Evolutionary conservation across 2,113 vertebrate species (phyloP).

Genomic region (Puntigrus tetrazona): DNA sequence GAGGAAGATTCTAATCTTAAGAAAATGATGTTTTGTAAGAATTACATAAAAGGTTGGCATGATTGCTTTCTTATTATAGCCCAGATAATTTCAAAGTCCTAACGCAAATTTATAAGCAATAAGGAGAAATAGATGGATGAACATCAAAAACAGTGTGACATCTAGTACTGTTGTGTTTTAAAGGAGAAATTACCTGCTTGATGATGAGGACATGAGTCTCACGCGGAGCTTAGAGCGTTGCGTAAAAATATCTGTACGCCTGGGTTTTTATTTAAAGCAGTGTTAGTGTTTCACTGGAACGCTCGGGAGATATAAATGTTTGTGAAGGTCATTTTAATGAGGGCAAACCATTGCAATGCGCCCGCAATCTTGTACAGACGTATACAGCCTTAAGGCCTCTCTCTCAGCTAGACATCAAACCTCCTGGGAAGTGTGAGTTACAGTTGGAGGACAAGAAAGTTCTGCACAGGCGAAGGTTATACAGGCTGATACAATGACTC

Average conservation of each 20-base stretch:
- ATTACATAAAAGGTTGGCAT: neutral
- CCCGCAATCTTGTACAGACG: constrained; percentile 16
- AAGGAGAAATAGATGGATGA: neutral
- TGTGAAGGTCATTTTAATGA: constrained; percentile 39
- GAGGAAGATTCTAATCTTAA: neutral
- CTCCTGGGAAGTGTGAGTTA: neutral
- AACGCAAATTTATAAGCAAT: constrained; percentile 4
- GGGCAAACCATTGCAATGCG: constrained; percentile 7
- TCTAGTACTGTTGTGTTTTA: neutral
- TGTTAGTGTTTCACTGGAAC: constrained; percentile 5
- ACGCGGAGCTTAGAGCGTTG: neutral
- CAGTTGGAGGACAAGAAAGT: constrained; percentile 15
- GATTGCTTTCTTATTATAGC: constrained; percentile 27
- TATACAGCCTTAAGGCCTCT: constrained; percentile 21
- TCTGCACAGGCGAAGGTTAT: constrained; percentile 8
- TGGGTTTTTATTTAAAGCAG: constrained; percentile 2
- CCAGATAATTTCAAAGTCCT: constrained; percentile 6
- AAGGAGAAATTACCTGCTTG: constrained; percentile 21
- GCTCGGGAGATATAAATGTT: constrained; percentile 9
- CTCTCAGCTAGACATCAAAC: constrained; percentile 40
- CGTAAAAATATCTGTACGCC: neutral
- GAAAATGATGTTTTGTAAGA: neutral
- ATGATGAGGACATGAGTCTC: neutral
- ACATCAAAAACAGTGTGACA: constrained; percentile 6
- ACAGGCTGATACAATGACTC: constrained; percentile 25